phyloP scores from a whole-genome alignment of 2,113 vertebrate species.

The Proteles cristata region DNA sequence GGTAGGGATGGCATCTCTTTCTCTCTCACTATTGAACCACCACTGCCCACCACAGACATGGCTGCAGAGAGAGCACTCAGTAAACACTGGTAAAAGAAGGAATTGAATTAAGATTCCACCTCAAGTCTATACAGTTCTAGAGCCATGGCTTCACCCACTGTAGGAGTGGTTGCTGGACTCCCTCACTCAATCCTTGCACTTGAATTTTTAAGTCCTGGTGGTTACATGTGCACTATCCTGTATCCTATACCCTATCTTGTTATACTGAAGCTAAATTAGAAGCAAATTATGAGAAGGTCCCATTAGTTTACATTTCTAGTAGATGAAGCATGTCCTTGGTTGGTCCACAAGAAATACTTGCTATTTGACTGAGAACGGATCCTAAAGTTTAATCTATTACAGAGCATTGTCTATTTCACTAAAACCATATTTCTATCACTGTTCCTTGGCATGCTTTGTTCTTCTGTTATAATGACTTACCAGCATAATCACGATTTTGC shows the following conservation, averaged over 20 bases:
- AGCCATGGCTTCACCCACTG: background rate
- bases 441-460: background rate
- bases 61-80: background rate
- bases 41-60: background rate
- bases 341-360: background rate
- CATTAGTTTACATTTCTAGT: background rate
- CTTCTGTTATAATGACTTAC: background rate
- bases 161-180: background rate
- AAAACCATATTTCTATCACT: background rate
- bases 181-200: background rate
- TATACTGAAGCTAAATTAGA: background rate
- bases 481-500: background rate
- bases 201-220: background rate
- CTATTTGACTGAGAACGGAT: background rate
- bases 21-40: rapidly evolving
- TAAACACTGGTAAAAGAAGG: background rate
- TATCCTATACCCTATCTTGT: background rate
- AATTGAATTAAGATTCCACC: background rate
- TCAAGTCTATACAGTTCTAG: background rate
- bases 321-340: background rate
- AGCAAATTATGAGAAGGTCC: background rate
- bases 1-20: background rate
- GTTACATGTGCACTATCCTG: background rate
- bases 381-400: background rate
- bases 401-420: background rate